Evolutionary conservation across 2,888 invertebrate genomes (phyloP), one percentile per base, ranked within the genome.

Genomic region (Machimus atricapillus): DNA sequence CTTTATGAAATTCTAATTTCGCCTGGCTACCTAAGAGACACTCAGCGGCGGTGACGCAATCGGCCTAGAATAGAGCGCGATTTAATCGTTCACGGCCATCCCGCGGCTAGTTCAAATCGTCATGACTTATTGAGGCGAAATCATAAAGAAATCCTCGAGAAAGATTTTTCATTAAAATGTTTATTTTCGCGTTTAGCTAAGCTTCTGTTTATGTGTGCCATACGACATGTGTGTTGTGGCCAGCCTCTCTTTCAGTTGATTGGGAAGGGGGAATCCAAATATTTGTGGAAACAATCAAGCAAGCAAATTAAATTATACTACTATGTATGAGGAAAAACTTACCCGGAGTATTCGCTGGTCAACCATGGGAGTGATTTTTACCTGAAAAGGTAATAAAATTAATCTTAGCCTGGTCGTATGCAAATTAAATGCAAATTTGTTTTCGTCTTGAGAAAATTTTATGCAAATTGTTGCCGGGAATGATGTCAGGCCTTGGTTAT

Each of bases 331-430:
- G 81, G 82, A 76, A 66, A 56, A 66, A 82, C 82, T 82, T 66
- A 82, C 82, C 66, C n/a, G 82, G 5, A 66, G 19, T 52, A 34
- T 43, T 14, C 81, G 58, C 27, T 82, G 82, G 58, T 82, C 58
- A 58, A 82, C 78, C 78, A 78, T 58, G n/a, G 82, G 37, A 82
- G 82, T 16, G 40, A 58, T 37, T 82, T 66, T 82, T 19, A 58
- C 82, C 82, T 82, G 82, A 82, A 82, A 82, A 82, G 82, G 40
- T 34, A 82, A 82, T 82, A 34, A 58, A 82, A 31, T 58, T 82
- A 34, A 34, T 82, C n/a, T 79, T 79, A 46, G 37, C 40, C 19
- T 77, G 23, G 52, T 81, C 56, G 19, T 81, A 81, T 81, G 81
- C 81, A 81, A 81, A 81, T 81, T 58, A 34, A 58, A 82, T 82